Base-by-base conservation (phyloP, 2,888 invertebrate species). In the Caenorhabditis becei region DNA sequence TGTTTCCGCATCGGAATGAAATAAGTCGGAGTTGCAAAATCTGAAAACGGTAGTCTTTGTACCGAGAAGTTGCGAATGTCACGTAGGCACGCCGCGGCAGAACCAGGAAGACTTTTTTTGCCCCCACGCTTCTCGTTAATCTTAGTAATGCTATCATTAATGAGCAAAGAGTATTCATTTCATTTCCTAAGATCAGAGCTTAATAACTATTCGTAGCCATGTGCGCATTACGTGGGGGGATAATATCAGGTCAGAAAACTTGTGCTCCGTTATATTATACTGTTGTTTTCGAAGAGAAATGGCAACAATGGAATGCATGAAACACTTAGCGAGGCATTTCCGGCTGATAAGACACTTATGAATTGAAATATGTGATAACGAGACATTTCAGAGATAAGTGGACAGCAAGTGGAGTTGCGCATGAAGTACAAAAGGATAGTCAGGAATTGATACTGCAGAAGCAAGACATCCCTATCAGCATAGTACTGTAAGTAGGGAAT, bases 41-140 rank as follows among this genome's bases (percentile, higher is more conserved):
- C 79, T 79, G 67, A 58, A 79, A 54, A 53, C 58, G 32, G 32
- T 24, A 35, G 14, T 23, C 5, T 49, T 62, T 56, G 53, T 49
- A 47, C 32, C 23, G 37, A 44, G 20, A 35, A 65, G 18, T 62
- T 26, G 32, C 51, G 44, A 71, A 32, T 54, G 65, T 74, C 74
- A 74, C 65, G 65, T 74, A 74, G 16, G 51, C 65, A 47, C 10
- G 23, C 1, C 20, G 16, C 41, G 11, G 24, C 5, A 23, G 24
- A 69, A 58, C 49, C 20, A 35, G 67, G 58, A 70, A 71, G 20
- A 26, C 26, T 28, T 41, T 44, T 51, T 24, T 14, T 14, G 10
- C 51, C 23, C 51, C 51, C 51, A 47, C 47, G 18, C 47, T 47
- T 10, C 2, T 18, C 11, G 47, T 10, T 47, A 47, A 47, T 47